Percentiles rank a stretch among this genome's conserved stretches.
Conservation (phyloP, 2,113 vertebrate species). For the Microcebus tavaratra region DNA sequence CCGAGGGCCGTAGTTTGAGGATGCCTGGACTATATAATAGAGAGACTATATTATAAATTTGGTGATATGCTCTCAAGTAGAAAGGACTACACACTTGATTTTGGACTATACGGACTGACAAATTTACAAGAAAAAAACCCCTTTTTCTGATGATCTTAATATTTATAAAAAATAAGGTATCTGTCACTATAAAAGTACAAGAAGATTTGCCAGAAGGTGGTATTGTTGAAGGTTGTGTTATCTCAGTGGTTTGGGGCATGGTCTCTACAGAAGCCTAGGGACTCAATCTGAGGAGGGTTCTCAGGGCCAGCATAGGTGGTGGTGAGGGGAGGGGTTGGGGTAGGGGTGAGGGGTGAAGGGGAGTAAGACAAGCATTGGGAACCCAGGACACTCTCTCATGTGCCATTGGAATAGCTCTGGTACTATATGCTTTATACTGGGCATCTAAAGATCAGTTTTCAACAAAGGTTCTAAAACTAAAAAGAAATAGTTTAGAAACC, state of each 20-base stretch:
- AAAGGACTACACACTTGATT: neutral
- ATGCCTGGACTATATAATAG: neutral
- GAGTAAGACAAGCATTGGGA: neutral
- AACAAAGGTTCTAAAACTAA: neutral
- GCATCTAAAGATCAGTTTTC: neutral
- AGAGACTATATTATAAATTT: neutral
- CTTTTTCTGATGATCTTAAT: conserved; percentile 38
- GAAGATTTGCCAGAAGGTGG: conserved; percentile 63
- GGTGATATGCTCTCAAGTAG: neutral
- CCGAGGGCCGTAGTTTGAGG: too few species aligned
- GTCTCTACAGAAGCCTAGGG: neutral
- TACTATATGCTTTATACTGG: neutral
- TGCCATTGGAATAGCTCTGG: neutral
- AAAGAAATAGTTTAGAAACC: neutral
- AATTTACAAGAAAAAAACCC: neutral
- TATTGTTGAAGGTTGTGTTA: neutral
- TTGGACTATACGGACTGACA: neutral
- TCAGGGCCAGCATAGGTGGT: neutral
- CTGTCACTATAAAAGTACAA: conserved; percentile 58
- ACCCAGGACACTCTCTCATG: neutral
- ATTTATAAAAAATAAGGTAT: conserved; percentile 69
- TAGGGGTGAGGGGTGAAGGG: too few species aligned
- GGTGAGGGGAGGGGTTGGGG: neutral
- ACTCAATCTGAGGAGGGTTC: neutral
- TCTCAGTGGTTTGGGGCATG: conserved; percentile 28